phyloP scores from a whole-genome alignment of 2,888 invertebrate genomes.

The Allygus modestus region DNA sequence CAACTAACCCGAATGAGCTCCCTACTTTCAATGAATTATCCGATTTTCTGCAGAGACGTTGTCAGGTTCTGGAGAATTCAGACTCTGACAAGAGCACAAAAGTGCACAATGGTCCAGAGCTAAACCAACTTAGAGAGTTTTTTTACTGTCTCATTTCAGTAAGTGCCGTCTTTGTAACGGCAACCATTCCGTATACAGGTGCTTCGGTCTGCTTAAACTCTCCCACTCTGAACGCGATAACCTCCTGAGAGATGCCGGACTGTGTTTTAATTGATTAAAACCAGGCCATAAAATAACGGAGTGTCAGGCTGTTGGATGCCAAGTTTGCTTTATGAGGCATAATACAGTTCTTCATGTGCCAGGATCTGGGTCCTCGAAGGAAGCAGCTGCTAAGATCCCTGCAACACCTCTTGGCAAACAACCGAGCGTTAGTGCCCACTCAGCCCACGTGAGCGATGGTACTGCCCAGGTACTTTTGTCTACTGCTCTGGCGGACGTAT shows the following conservation, averaged over 20 bases:
- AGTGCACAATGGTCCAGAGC: too few species aligned
- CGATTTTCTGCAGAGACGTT: constrained; percentile 8
- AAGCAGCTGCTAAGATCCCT: not conserved
- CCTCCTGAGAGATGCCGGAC: not conserved
- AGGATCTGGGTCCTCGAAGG: not conserved
- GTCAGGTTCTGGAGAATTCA: constrained; percentile 41
- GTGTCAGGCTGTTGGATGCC: constrained; percentile 57
- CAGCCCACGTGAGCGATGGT: not conserved
- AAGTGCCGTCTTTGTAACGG: too few species aligned
- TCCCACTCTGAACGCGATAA: too few species aligned
- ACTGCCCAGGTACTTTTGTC: constrained; percentile 61
- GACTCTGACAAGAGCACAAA: not conserved
- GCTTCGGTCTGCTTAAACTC: too few species aligned
- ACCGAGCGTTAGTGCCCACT: not conserved
- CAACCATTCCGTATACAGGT: too few species aligned
- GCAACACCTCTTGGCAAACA: not conserved
- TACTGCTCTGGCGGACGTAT: constrained; percentile 65
- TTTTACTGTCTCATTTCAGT: too few species aligned
- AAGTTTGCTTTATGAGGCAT: constrained; percentile 37
- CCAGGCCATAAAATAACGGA: constrained; percentile 36
- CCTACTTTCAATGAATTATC: constrained; percentile 27
- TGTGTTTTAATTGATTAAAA: constrained; percentile 61
- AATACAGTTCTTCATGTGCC: constrained; percentile 56
- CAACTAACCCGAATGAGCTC: constrained; percentile 4
- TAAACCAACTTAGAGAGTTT: too few species aligned